Evolutionary conservation across 2,888 invertebrate genomes (phyloP).

Genomic region (Drosophila antonietae): DNA sequence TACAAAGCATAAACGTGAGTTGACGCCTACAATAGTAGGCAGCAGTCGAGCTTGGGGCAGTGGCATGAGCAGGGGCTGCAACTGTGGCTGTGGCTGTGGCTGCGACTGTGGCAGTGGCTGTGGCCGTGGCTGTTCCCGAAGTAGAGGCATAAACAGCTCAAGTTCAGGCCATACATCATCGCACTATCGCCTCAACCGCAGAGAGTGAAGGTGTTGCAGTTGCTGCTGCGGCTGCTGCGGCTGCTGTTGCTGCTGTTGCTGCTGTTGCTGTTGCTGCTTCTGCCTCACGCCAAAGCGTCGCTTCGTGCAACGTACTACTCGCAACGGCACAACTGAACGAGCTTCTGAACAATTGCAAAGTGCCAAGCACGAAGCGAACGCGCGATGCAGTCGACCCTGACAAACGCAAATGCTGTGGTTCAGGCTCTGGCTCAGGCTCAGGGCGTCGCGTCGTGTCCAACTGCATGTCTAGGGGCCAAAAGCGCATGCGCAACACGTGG

Average conservation of each 20-base stretch:
- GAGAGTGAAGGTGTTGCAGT: conserved; percentile 75
- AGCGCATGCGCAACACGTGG: conserved; percentile 84
- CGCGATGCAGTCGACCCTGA: conserved; percentile 75
- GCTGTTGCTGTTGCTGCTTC: conserved; percentile 18
- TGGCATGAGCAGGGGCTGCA: conserved; percentile 13
- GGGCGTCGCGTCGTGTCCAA: conserved; percentile 71
- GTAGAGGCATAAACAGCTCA: conserved; percentile 32
- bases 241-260: conserved; percentile 13
- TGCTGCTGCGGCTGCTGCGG: conserved; percentile 32
- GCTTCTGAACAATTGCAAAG: conserved; percentile 70
- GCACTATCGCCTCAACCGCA: conserved; percentile 65
- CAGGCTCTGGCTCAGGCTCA: conserved; percentile 34
- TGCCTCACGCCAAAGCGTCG: conserved; percentile 52
- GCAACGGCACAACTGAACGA: conserved; percentile 40
- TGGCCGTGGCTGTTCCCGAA: conserved; percentile 14
- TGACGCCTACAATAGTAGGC: conserved; percentile 79
- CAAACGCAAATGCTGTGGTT: conserved; percentile 65
- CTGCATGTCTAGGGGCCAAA: conserved; percentile 58
- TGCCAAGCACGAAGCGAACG: conserved; percentile 67
- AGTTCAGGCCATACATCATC: conserved; percentile 76
- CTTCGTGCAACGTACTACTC: conserved; percentile 57
- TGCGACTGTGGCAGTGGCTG: conserved; percentile 9
- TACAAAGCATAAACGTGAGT: conserved; percentile 81
- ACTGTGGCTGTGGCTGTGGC: conserved; percentile 7
- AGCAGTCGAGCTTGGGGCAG: conserved; percentile 11